Base-by-base conservation (phyloP, 2,888 invertebrate species). In the Mimas tiliae region DNA sequence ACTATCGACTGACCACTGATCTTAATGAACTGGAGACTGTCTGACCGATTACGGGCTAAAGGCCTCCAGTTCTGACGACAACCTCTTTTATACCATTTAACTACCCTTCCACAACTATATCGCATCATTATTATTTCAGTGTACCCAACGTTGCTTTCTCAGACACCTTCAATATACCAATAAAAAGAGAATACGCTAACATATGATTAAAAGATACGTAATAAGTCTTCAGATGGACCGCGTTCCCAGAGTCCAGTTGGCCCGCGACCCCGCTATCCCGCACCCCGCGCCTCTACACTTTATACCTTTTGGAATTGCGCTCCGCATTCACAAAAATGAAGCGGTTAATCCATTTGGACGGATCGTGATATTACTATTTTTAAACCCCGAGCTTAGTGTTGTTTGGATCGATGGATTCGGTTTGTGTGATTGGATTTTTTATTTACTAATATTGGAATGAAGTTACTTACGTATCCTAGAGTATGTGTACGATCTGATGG, bases 271-370 rank as follows among this genome's bases (percentile, higher is more conserved):
- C 45, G 14, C 45, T 11, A 45, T 45, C 45, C 45, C 11, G 45
- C 45, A 11, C 45, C 45, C 45, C 14, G 45, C 45, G 45, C 1
- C 45, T 45, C 53, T 58, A 19, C 19, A 6, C 42, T 19, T 53
- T 34, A 53, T 58, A 58, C 58, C 19, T 58, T 42, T 19, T 6
- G 42, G 58, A 58, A 42, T 19, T 58, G 58, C 19, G 42, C 58
- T 16, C 42, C 12, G 42, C 19, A 58, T 58, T 58, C 58, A 58
- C 58, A 58, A 58, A 58, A 58, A 38, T 42, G 58, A 58, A 58
- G 42, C 58, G 58, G 58, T 58, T 58, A 58, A 58, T 58, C 42
- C 58, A 58, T 58, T 58, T 58, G 42, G 58, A 58, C 19, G 58
- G 58, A 58, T 55, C n/a, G 38, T 16, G 34, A 38, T 58, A 58